Conservation (phyloP, 2,888 invertebrate genomes). For the Trilocha varians region DNA sequence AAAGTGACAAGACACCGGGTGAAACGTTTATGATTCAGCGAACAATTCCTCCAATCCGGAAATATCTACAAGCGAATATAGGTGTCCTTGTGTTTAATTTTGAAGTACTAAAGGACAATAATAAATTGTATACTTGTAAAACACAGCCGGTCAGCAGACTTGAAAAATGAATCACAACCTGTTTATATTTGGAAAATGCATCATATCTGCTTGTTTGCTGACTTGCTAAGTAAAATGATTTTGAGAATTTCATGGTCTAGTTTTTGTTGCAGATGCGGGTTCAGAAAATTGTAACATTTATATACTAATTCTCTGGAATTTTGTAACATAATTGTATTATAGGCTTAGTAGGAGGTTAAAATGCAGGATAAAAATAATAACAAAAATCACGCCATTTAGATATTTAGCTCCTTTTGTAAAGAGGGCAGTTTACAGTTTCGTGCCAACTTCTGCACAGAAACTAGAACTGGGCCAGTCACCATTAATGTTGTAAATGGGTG, state of each 20-base stretch:
- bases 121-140: constrained; percentile 28
- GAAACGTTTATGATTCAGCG: constrained; percentile 56
- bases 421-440: constrained; percentile 71
- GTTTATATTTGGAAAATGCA: constrained; percentile 15
- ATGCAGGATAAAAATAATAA: constrained; percentile 13
- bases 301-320: no score
- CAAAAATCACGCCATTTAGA: constrained; percentile 27
- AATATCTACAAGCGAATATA: constrained; percentile 58
- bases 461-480: constrained; percentile 65
- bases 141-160: constrained; percentile 31
- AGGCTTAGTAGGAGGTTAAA: no score
- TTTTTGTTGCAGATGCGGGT: background rate
- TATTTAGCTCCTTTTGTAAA: constrained; percentile 57
- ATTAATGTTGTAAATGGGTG: constrained; percentile 57
- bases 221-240: background rate
- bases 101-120: constrained; percentile 59
- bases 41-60: constrained; percentile 62
- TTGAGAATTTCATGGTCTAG: background rate
- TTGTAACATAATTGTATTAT: no score
- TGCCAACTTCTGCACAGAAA: constrained; percentile 63
- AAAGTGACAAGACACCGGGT: constrained; percentile 55
- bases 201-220: constrained; percentile 20
- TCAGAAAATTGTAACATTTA: background rate
- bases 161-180: constrained; percentile 34
- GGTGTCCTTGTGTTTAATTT: constrained; percentile 63